Percentiles rank a stretch among this genome's conserved stretches.
These are phyloP conservation scores for Brachypteracias leptosomus DNA, from an alignment of 2,113 vertebrate species.

Conservation along the genomic window DNA sequence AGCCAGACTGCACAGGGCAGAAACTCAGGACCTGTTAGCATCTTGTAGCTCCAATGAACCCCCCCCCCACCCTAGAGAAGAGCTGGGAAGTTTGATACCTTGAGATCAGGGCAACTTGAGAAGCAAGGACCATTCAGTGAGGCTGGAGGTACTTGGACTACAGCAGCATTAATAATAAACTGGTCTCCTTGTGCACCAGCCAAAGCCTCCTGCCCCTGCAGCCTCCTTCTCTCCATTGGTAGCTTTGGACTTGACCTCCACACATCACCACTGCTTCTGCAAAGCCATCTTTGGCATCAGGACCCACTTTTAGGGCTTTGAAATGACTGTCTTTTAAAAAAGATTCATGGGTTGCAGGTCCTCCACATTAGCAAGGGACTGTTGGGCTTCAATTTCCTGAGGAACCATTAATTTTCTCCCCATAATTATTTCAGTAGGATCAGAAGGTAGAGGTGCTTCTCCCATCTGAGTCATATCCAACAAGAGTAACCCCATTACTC, in stretches of 20 bases:
- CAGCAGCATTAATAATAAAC: background rate
- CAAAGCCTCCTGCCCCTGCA: background rate
- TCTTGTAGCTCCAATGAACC: background rate
- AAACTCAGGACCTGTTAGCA: rapidly evolving
- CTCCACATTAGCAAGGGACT: background rate
- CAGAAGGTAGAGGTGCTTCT: background rate
- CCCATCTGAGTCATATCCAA: background rate
- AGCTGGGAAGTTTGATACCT: background rate
- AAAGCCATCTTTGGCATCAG: background rate
- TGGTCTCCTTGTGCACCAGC: background rate
- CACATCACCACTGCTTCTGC: background rate
- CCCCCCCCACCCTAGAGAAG: background rate
- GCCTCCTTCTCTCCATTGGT: background rate
- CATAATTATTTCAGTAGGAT: background rate
- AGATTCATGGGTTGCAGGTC: background rate
- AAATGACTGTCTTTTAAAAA: background rate
- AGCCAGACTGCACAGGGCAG: background rate
- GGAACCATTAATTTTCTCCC: background rate
- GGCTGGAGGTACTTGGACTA: background rate
- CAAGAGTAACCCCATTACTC: background rate
- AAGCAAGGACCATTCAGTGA: background rate
- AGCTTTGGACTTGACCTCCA: background rate
- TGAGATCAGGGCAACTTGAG: background rate
- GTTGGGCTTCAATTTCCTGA: background rate
- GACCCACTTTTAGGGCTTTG: background rate